A percentile compares a stretch with the other conserved stretches of the same genome.
These are phyloP conservation scores for Delphinapterus leucas DNA, from an alignment of 2,113 vertebrate genomes.

Conservation along the genomic window DNA sequence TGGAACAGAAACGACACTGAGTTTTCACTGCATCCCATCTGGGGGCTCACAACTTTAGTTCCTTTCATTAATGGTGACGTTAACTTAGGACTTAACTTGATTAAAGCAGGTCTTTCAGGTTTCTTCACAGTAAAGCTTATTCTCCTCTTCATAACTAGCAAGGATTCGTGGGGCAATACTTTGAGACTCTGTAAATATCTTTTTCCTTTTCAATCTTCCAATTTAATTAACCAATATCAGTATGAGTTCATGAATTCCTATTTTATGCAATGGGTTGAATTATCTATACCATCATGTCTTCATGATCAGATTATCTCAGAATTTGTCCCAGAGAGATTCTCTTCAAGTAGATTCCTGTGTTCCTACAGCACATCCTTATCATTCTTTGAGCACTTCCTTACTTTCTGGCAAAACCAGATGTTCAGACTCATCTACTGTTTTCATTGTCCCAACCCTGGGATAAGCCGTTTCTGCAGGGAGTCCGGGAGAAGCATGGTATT, in stretches of 20 bases:
- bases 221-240: not conserved
- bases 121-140: not conserved
- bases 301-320: not conserved
- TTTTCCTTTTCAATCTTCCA: not conserved
- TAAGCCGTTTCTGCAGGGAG: not conserved
- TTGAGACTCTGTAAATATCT: not conserved
- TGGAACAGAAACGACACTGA: not conserved
- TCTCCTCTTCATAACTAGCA: not conserved
- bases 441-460: not conserved
- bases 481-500: not conserved
- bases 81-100: not conserved
- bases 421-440: not conserved
- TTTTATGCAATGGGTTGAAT: not conserved
- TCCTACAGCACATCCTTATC: too few relatives aligned
- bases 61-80: not conserved
- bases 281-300: not conserved
- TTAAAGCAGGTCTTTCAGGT: not conserved
- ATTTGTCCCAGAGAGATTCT: not conserved
- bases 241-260: not conserved
- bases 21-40: not conserved
- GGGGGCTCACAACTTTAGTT: not conserved
- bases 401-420: not conserved
- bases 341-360: not conserved
- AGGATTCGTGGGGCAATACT: not conserved
- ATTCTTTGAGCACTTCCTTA: not conserved